phyloP scores from a whole-genome alignment of 2,113 vertebrate species.

The Butastur rufipennis region DNA sequence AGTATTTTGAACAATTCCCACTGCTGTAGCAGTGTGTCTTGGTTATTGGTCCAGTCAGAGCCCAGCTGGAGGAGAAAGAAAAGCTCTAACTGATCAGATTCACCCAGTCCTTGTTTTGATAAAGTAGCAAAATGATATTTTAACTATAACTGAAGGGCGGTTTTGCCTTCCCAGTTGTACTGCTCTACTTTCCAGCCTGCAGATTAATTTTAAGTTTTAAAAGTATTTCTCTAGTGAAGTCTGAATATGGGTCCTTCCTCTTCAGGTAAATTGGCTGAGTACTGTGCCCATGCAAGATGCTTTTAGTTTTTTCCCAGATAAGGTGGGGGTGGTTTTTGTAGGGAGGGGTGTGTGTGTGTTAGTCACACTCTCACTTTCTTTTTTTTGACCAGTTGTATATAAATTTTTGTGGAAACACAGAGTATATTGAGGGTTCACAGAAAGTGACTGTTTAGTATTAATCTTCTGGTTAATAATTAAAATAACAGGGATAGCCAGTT shows the following conservation, averaged over 20 bases:
- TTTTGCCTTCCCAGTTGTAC: neutral
- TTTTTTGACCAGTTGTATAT: neutral
- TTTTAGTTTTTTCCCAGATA: neutral
- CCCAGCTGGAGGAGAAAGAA: neutral
- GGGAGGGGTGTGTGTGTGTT: neutral
- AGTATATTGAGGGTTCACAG: neutral
- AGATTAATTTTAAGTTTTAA: neutral
- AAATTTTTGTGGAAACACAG: neutral
- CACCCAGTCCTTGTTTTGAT: neutral
- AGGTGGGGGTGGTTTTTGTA: no score
- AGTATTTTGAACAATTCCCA: neutral
- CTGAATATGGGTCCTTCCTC: neutral
- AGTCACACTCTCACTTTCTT: neutral
- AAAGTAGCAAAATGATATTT: neutral
- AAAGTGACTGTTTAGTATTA: neutral
- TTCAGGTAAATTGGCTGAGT: neutral
- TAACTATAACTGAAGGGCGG: neutral
- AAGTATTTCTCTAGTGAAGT: neutral
- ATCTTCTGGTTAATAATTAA: neutral
- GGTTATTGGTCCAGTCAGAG: neutral
- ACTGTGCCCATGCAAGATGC: neutral
- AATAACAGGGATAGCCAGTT: neutral
- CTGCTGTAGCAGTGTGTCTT: neutral
- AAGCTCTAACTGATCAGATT: neutral
- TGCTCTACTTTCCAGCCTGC: neutral